Evolutionary conservation across 1,140 invertebrate species (phyloP), one percentile per base, ranked within the genome.

Genomic region (Drosophila novamexicana): DNA sequence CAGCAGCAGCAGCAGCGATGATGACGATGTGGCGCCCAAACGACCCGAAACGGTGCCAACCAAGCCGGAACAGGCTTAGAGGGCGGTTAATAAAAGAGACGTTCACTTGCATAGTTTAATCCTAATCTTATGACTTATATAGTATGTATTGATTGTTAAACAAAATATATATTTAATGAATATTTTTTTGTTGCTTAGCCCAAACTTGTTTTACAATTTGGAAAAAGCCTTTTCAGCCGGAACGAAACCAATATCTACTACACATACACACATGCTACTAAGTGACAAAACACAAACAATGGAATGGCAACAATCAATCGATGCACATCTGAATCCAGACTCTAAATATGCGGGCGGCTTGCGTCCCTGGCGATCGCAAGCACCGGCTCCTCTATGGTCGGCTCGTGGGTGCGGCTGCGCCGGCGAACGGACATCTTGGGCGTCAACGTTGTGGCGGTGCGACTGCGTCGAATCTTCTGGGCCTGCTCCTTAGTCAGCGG

Each of bases 1-100:
- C 63, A 68, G 72, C 34, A 93, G 93, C 91, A 79, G 93, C 92
- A 81, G 86, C 68, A 29, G 22, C 22, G 22, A 29, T 29, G 91
- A 93, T 66, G 88, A 92, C 49, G 91, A 93, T 63, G 91, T 91
- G 32, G 45, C 71, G 37, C 88, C 91, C 12, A 81, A 88, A 58
- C 75, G 66, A 61, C 90, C 90, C 9, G 90, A 91, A 72, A 90
- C 90, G 1, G 68, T 78, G 70, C 86, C 86, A 10, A 42, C 32
- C 3, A 80, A 79, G 47, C 89, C 89, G 6, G 85, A 75, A 57
- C 34, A 67, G 14, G 42, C 16, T 52, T 75, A 86, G 57, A 7
- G 18, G 5, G 22, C 22, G 22, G 1, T 22, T 29, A 29, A 29
- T 29, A 29, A 18, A 14, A 45, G 3, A 18, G 12, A 8, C 52